Percentiles rank a stretch among this genome's conserved stretches.
phyloP scores from a whole-genome alignment of 2,797 vertebrate species.

The Lutjanus argentimaculatus region DNA sequence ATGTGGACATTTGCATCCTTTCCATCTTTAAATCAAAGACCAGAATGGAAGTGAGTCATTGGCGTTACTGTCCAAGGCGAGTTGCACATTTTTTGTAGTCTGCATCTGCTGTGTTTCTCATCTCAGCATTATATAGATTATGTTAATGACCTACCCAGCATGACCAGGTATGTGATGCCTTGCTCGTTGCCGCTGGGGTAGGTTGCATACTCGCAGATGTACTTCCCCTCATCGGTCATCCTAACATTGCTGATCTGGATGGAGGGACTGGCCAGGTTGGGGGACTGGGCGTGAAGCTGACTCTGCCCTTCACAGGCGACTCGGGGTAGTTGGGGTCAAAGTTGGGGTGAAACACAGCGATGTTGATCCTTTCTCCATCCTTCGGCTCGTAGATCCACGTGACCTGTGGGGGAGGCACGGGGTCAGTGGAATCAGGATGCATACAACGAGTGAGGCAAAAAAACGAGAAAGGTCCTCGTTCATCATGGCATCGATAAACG shows the following conservation, averaged over 20 bases:
- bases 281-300: slow-evolving; percentile 72
- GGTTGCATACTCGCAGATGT: slow-evolving; percentile 91
- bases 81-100: no score
- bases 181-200: slow-evolving; percentile 91
- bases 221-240: slow-evolving; percentile 89
- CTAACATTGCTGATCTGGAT: slow-evolving; percentile 83
- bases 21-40: background rate
- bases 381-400: slow-evolving; percentile 88
- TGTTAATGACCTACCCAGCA: slow-evolving; percentile 83
- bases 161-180: slow-evolving; percentile 85
- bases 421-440: slow-evolving; percentile 20
- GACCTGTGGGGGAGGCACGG: slow-evolving; percentile 74
- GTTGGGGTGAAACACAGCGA: slow-evolving; percentile 88
- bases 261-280: slow-evolving; percentile 80
- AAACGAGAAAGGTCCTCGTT: slow-evolving; percentile 36
- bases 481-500: slow-evolving; percentile 44
- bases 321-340: slow-evolving; percentile 83
- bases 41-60: no score
- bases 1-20: background rate
- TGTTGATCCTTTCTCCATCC: slow-evolving; percentile 62
- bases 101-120: background rate
- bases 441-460: background rate
- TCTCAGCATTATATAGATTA: background rate
- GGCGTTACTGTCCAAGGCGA: no score
- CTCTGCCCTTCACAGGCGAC: slow-evolving; percentile 70